Conservation (phyloP, 2,797 vertebrate species). For the Sebastes itinus region DNA sequence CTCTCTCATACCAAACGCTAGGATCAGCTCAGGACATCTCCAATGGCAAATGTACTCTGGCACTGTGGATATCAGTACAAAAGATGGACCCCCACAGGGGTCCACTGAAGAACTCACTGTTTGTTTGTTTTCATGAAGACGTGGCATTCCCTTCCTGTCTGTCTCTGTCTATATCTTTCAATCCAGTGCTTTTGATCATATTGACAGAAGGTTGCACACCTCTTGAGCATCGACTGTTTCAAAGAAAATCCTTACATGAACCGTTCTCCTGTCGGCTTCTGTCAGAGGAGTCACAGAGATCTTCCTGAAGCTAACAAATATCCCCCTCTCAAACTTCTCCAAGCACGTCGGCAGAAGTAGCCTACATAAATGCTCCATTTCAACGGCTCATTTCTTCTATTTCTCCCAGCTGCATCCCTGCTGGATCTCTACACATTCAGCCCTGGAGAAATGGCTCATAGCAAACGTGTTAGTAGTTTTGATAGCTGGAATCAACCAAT, state of each 20-base stretch:
- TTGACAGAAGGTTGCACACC: not conserved
- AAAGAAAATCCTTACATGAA: constrained; percentile 15
- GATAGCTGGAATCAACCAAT: constrained; percentile 9
- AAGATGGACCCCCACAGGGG: not conserved
- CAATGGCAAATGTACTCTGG: not conserved
- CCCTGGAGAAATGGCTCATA: constrained; percentile 14
- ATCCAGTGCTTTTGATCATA: constrained; percentile 10
- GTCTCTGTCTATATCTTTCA: not conserved
- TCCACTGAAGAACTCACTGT: not conserved
- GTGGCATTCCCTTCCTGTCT: not conserved
- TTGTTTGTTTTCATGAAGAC: not conserved
- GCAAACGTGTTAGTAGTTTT: constrained; percentile 24
- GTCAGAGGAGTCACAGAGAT: constrained; percentile 18
- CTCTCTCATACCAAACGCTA: not conserved
- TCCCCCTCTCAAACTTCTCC: constrained; percentile 7
- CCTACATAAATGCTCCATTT: constrained; percentile 32
- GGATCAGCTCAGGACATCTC: not conserved
- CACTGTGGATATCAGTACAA: not conserved
- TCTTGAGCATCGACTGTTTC: constrained; percentile 6
- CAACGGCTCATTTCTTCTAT: constrained; percentile 39
- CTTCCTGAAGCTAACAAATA: constrained; percentile 29
- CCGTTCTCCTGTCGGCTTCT: constrained; percentile 8
- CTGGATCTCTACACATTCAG: constrained; percentile 4
- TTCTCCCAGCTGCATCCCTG: constrained; percentile 20
- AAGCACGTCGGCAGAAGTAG: not conserved